phyloP scores from a whole-genome alignment of 2,797 vertebrate genomes.

The Scarus forsteni region DNA sequence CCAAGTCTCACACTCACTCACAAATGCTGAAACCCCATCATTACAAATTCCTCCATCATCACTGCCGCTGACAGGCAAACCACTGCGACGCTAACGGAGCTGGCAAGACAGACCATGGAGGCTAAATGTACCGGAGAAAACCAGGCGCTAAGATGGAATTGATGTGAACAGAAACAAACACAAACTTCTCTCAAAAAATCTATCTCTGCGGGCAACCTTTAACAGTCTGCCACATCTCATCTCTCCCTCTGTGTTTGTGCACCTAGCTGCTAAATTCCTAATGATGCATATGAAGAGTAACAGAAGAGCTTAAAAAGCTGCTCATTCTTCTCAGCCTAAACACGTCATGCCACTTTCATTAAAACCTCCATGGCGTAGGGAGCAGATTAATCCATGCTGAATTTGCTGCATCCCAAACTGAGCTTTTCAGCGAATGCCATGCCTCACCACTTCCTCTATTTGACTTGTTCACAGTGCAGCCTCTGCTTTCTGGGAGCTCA shows the following conservation, averaged over 20 bases:
- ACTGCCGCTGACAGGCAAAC: slow-evolving; percentile 49
- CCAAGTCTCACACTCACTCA: slow-evolving; percentile 14
- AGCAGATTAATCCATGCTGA: slow-evolving; percentile 19
- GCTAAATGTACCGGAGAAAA: slow-evolving; percentile 42
- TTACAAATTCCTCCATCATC: slow-evolving; percentile 47
- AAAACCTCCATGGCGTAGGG: slow-evolving; percentile 10
- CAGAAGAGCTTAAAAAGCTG: slow-evolving; percentile 19
- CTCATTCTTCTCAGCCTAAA: slow-evolving; percentile 15
- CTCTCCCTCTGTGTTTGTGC: slow-evolving; percentile 18
- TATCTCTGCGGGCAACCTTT: slow-evolving; percentile 25
- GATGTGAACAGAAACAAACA: slow-evolving; percentile 17
- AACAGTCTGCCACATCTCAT: slow-evolving; percentile 41
- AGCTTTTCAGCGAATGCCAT: slow-evolving; percentile 18
- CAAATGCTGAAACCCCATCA: slow-evolving; percentile 4
- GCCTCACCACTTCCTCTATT: background rate
- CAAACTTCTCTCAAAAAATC: background rate
- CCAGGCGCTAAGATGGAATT: slow-evolving; percentile 9
- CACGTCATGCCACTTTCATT: slow-evolving; percentile 18
- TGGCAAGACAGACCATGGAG: slow-evolving; percentile 47
- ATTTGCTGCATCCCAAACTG: background rate
- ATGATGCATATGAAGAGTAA: slow-evolving; percentile 40
- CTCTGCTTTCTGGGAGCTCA: slow-evolving; percentile 30
- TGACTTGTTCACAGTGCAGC: slow-evolving; percentile 6
- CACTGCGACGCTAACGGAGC: slow-evolving; percentile 64
- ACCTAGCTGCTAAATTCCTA: slow-evolving; percentile 24